Evolutionary conservation across 2,888 invertebrate genomes (phyloP).

Genomic region (Lasius platythorax): DNA sequence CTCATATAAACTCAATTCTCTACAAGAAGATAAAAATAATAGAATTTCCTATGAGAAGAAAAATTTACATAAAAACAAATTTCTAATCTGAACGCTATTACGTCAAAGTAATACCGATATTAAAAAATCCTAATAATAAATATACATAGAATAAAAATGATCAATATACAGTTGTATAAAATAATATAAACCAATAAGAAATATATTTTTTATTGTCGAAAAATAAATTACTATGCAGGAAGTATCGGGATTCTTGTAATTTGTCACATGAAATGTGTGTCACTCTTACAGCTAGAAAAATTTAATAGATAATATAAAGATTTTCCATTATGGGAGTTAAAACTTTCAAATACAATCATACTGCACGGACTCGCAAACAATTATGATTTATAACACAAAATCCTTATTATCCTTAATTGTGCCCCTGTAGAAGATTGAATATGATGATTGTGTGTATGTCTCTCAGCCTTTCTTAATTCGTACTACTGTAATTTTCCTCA

Average conservation of each 20-base stretch:
- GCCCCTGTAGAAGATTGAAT: slow-evolving; percentile 48
- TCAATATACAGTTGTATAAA: slow-evolving; percentile 11
- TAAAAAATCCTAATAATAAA: slow-evolving; percentile 16
- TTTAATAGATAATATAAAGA: neutral
- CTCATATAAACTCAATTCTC: slow-evolving; percentile 19
- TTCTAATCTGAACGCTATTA: slow-evolving; percentile 6
- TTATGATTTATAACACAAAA: slow-evolving; percentile 4
- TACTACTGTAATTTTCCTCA: neutral
- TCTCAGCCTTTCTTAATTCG: slow-evolving; percentile 43
- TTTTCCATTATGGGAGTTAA: neutral
- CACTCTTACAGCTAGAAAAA: slow-evolving; percentile 15
- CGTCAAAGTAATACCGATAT: neutral
- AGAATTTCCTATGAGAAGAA: slow-evolving; percentile 1
- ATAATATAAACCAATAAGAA: slow-evolving; percentile 22
- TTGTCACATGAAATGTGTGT: slow-evolving; percentile 6
- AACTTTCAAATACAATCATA: neutral
- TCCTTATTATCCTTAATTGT: slow-evolving; percentile 40
- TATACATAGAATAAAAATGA: slow-evolving; percentile 15
- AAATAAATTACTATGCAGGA: slow-evolving; percentile 17
- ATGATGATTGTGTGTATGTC: slow-evolving; percentile 50
- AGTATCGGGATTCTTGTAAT: neutral
- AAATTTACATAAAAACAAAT: slow-evolving; percentile 15
- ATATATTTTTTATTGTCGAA: slow-evolving; percentile 2
- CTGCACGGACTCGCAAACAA: neutral
- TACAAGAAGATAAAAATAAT: neutral